Evolutionary conservation across 1,140 invertebrate species (phyloP).

Genomic region (Anoplophora glabripennis): DNA sequence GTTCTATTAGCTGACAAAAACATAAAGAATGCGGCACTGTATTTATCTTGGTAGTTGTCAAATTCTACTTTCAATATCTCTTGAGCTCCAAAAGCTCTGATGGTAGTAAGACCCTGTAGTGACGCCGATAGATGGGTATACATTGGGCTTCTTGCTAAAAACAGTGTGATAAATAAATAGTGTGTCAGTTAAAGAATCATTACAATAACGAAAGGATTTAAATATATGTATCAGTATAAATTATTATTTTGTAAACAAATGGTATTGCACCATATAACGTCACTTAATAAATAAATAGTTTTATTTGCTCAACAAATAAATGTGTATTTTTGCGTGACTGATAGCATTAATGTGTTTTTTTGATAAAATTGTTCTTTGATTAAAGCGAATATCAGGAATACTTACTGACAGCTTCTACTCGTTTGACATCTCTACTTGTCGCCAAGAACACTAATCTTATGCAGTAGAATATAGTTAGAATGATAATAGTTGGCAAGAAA

Average conservation of each 20-base stretch:
- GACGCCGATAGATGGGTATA: slow-evolving; percentile 80
- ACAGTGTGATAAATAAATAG: background rate
- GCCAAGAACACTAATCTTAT: slow-evolving; percentile 72
- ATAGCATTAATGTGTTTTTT: too few relatives aligned
- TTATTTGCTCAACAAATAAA: too few relatives aligned
- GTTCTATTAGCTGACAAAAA: slow-evolving; percentile 62
- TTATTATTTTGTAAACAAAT: too few relatives aligned
- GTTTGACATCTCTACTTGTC: slow-evolving; percentile 78
- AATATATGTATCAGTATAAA: background rate
- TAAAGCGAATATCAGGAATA: slow-evolving; percentile 5
- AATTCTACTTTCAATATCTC: slow-evolving; percentile 69
- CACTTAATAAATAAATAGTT: too few relatives aligned
- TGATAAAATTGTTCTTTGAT: too few relatives aligned
- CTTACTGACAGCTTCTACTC: slow-evolving; percentile 79
- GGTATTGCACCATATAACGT: too few relatives aligned
- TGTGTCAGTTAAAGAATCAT: background rate
- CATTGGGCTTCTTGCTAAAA: slow-evolving; percentile 70
- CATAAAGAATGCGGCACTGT: slow-evolving; percentile 64
- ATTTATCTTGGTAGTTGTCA: slow-evolving; percentile 56
- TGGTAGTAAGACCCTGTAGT: slow-evolving; percentile 75
- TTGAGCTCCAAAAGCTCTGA: slow-evolving; percentile 68
- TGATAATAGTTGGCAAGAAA: slow-evolving; percentile 63
- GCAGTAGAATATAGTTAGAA: slow-evolving; percentile 60
- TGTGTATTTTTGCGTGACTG: too few relatives aligned
- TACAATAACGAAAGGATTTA: background rate